phyloP scores from a whole-genome alignment of 2,113 vertebrate species.

The Hyla sarda region DNA sequence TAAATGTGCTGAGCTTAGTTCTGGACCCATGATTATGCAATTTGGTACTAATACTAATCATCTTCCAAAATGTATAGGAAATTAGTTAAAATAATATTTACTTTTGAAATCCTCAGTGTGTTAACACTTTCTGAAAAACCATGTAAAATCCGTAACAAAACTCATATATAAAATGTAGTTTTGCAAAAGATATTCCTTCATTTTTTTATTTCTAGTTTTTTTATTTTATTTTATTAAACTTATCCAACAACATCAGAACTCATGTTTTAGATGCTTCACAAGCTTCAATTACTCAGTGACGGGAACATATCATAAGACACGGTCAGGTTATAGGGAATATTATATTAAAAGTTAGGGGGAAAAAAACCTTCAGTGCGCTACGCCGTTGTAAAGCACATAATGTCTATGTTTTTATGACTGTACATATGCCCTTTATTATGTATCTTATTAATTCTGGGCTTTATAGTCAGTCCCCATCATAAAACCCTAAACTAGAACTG shows the following conservation, averaged over 20 bases:
- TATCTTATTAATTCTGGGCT: conserved; percentile 50
- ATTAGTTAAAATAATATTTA: too few relatives aligned
- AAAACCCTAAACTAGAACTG: conserved; percentile 50
- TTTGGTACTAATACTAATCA: too few relatives aligned
- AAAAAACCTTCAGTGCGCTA: background rate
- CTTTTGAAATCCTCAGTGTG: too few relatives aligned
- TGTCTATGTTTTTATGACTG: conserved; percentile 41
- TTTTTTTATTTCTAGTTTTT: too few relatives aligned
- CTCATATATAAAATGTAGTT: too few relatives aligned
- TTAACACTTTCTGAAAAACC: too few relatives aligned
- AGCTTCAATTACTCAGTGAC: background rate
- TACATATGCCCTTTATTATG: conserved; percentile 56
- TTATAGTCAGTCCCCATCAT: conserved; percentile 21
- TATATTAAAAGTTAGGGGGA: background rate
- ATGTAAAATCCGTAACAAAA: too few relatives aligned
- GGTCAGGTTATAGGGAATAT: background rate
- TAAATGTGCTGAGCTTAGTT: too few relatives aligned
- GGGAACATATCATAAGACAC: background rate
- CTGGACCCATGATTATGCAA: too few relatives aligned
- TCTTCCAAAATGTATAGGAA: too few relatives aligned
- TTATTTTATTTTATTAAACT: background rate
- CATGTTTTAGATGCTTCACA: background rate
- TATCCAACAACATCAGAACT: background rate
- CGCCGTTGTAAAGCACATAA: background rate
- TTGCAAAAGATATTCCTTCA: too few relatives aligned